Evolutionary conservation across 2,888 invertebrate species (phyloP), one percentile per base, ranked within the genome.

Genomic region (Nematopogon swammerdamellus): DNA sequence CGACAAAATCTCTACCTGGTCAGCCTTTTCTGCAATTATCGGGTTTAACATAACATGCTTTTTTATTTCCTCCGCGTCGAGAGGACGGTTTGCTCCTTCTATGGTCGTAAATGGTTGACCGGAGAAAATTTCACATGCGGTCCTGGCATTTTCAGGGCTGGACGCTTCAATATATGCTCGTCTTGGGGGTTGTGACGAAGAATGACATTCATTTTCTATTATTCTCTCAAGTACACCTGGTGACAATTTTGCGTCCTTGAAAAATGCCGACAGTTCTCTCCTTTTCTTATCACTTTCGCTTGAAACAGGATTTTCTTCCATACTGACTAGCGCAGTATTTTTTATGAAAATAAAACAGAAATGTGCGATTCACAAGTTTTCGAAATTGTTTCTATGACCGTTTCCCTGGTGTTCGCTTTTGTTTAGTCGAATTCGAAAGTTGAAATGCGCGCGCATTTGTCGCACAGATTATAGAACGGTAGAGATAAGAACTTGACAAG

Each of bases 71-170:
- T 72, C 65, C 0, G 47, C 46, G 1, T 65, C 60, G 14, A 74
- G 55, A 8, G 74, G 76, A 49, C 60, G 68, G 19, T 58, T 64
- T n/a, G 62, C 58, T 47, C 72, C 70, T 44, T 65, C 67, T 44
- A 76, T 55, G 48, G 65, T 55, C 5, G 73, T 73, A 54, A 79
- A 79, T 2, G 79, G 79, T 53, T 79, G 79, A 1, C 77, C 77
- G 42, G 70, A 65, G 77, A 79, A 74, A 4, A 79, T 72, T 55
- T 77, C 77, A 53, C 70, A 71, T 52, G 77, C 77, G 1, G 74
- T 65, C 56, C 67, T 70, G 1, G 70, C 56, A 53, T 65, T 63
- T 1, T 70, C 72, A 14, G 65, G 53, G 18, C 54, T 56, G 2
- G 71, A 70, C n/a, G 77, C 70, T 16, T 68, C 61, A 54, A 79